A percentile compares a stretch with the other conserved stretches of the same genome.
These are phyloP conservation scores for Heteromurus nitidus DNA, from an alignment of 2,888 invertebrate species.

Conservation along the genomic window DNA sequence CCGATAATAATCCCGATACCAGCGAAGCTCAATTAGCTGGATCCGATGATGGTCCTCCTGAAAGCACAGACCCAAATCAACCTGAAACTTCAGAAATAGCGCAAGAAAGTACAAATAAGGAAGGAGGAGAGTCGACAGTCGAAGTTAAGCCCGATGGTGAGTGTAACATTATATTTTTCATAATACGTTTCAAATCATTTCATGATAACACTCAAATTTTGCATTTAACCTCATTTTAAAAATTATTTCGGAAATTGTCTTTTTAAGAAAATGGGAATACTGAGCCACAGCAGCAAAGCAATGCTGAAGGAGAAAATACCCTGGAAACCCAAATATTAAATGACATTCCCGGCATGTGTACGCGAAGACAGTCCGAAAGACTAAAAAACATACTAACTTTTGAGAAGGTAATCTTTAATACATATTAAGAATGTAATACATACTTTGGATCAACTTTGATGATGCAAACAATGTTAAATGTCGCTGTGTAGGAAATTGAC, in stretches of 20 bases:
- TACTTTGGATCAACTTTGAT: not conserved
- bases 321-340: slow-evolving; percentile 47
- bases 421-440: not conserved
- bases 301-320: not conserved
- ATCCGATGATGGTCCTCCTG: too few relatives aligned
- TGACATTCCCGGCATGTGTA: slow-evolving; percentile 52
- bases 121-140: not conserved
- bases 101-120: too few relatives aligned
- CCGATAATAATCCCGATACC: not conserved
- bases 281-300: not conserved
- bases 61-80: not conserved
- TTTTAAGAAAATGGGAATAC: not conserved
- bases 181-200: too few relatives aligned
- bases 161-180: not conserved
- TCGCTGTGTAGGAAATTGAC: slow-evolving; percentile 31
- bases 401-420: slow-evolving; percentile 39
- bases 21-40: too few relatives aligned
- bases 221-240: too few relatives aligned
- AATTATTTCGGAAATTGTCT: not conserved
- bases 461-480: not conserved
- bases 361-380: slow-evolving; percentile 41
- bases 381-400: slow-evolving; percentile 43
- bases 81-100: too few relatives aligned
- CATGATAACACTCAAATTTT: too few relatives aligned
- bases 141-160: not conserved